Percentiles rank a stretch among this genome's conserved stretches.
phyloP scores from a whole-genome alignment of 2,113 vertebrate genomes.

The Phalacrocorax brasilianus region DNA sequence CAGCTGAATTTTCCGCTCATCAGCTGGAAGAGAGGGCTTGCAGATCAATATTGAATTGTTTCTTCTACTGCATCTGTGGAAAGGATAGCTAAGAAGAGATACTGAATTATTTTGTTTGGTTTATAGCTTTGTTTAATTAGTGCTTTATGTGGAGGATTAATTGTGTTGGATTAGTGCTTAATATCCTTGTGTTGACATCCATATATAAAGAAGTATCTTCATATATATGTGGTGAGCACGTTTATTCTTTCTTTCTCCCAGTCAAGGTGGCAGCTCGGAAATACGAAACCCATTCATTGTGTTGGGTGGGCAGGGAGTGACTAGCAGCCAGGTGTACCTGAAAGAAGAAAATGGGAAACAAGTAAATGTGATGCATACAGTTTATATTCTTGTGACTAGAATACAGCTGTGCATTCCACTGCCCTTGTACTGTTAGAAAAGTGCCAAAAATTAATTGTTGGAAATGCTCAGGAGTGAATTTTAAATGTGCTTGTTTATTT shows the following conservation, averaged over 20 bases:
- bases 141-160: background rate
- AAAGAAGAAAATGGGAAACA: background rate
- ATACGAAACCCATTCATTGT: background rate
- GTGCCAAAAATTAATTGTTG: background rate
- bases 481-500: conserved; percentile 12
- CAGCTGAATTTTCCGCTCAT: background rate
- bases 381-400: background rate
- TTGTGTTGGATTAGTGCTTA: background rate
- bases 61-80: background rate
- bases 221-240: accelerated
- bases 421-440: background rate
- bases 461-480: background rate
- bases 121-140: background rate
- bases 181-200: background rate
- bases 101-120: background rate
- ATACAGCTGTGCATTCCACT: background rate
- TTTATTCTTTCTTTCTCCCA: background rate
- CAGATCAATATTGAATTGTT: background rate
- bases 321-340: background rate
- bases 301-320: background rate
- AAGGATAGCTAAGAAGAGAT: background rate
- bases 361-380: accelerated
- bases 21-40: background rate
- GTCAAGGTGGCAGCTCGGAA: background rate
- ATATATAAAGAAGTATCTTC: background rate